Evolutionary conservation across 1,140 invertebrate genomes (phyloP).

Genomic region (Whitmania pigra): DNA sequence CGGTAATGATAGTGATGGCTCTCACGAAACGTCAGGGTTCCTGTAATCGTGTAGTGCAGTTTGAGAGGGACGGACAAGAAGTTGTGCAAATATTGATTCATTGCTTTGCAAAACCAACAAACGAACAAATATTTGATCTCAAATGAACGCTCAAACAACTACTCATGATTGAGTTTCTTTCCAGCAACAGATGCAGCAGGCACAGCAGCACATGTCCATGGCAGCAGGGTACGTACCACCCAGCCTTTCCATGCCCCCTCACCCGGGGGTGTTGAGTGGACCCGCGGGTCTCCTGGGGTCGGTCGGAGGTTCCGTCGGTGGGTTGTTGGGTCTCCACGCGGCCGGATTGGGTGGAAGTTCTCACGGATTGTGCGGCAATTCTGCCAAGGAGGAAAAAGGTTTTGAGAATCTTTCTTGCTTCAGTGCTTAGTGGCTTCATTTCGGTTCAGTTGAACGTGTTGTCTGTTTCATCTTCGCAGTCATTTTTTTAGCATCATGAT

Average conservation of each 20-base stretch:
- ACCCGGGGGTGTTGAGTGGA: background rate
- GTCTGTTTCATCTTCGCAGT: too few relatives aligned
- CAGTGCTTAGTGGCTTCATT: too few relatives aligned
- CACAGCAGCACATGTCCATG: constrained; percentile 13
- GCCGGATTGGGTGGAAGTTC: constrained; percentile 10
- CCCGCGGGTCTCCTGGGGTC: background rate
- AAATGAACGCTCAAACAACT: too few relatives aligned
- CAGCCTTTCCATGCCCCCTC: constrained; percentile 6
- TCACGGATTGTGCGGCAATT: background rate
- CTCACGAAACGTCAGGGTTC: too few relatives aligned
- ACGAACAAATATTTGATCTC: too few relatives aligned
- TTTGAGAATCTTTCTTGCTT: background rate
- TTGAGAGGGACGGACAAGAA: too few relatives aligned
- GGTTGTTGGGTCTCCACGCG: background rate
- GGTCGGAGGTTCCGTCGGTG: background rate
- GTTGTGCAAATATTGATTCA: too few relatives aligned
- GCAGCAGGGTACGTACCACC: constrained; percentile 8
- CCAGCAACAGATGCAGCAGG: constrained; percentile 11
- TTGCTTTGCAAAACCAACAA: too few relatives aligned
- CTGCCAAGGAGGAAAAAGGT: constrained; percentile 11
- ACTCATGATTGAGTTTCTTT: too few relatives aligned
- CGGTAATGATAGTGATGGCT: background rate
- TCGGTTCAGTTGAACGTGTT: too few relatives aligned
- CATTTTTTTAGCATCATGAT: too few relatives aligned
- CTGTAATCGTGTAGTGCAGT: too few relatives aligned